Percentiles rank a stretch among this genome's conserved stretches.
Evolutionary conservation across 1,140 invertebrate species (phyloP).

Genomic region (Drosophila nasuta): DNA sequence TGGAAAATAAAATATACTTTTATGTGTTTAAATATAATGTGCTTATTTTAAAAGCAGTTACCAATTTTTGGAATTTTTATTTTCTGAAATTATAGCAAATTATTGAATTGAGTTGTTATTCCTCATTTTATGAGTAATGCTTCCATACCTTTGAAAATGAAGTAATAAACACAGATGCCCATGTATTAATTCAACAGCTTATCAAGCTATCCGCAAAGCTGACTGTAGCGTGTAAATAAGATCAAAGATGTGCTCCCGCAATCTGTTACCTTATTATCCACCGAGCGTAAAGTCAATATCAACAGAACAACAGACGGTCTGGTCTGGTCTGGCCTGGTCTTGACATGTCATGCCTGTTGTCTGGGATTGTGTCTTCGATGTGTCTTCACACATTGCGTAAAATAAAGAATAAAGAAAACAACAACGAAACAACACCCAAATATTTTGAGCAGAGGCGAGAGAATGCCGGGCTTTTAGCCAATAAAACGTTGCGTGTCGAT

Average conservation of each 20-base stretch:
- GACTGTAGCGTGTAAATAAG: neutral
- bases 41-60: too few relatives aligned
- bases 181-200: neutral
- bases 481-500: slow-evolving; percentile 29
- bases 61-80: too few relatives aligned
- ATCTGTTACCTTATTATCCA: slow-evolving; percentile 11
- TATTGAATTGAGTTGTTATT: too few relatives aligned
- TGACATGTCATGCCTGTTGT: slow-evolving; percentile 13
- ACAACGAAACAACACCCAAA: neutral
- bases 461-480: slow-evolving; percentile 37
- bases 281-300: slow-evolving; percentile 14
- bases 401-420: neutral
- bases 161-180: too few relatives aligned
- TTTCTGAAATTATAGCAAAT: too few relatives aligned
- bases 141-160: too few relatives aligned
- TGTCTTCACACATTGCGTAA: slow-evolving; percentile 16
- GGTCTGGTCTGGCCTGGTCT: neutral
- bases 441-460: slow-evolving; percentile 8
- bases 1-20: too few relatives aligned
- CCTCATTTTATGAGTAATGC: too few relatives aligned
- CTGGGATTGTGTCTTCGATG: slow-evolving; percentile 17
- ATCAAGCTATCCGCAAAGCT: neutral
- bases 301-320: neutral
- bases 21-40: too few relatives aligned
- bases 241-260: slow-evolving; percentile 9